Evolutionary conservation across 1,140 invertebrate genomes (phyloP), one percentile per base, ranked within the genome.

Genomic region (Neodiprion virginianus): DNA sequence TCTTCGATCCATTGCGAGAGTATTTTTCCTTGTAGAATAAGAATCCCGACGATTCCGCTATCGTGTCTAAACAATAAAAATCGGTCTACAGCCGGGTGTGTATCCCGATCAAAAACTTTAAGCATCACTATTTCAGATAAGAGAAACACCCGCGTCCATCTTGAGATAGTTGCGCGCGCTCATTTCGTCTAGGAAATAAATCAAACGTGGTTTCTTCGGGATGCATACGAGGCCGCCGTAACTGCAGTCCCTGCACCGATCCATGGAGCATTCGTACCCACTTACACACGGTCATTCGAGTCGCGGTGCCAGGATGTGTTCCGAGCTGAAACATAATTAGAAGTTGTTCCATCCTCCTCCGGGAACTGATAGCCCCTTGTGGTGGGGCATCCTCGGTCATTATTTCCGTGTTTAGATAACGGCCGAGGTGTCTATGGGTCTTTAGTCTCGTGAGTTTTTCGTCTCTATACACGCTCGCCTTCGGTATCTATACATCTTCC

Each of bases 321-420:
- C 28, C 28, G 28, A 40, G 28, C 28, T 61, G 53, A 61, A 61
- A 61, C 53, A 61, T 5, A 61, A 61, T 61, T 61, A 61, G 53
- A 61, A 61, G 53, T 61, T 61, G 53, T 61, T 61, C 53, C 53
- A 61, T 61, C 53, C 53, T 61, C 28, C 28, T 40, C 5, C 11
- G 53, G 53, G 53, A 61, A 61, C n/a, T 61, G 53, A 61, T 61
- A 61, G 53, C 53, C 53, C 11, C 11, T 61, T 12, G 53, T 61
- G 28, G 28, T 40, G 28, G 28, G 53, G 53, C 11, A 17, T 61
- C 11, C 53, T 61, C 53, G 53, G 53, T 61, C 53, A 61, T 61
- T 61, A 61, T 61, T 61, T 61, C 53, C 53, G 53, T 61, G 53
- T 61, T 61, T 61, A 61, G 53, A 61, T 61, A 61, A 61, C 53